These are phyloP conservation scores for Subacronicta megacephala DNA, from an alignment of 2,888 invertebrate genomes.

Conservation along the genomic window DNA sequence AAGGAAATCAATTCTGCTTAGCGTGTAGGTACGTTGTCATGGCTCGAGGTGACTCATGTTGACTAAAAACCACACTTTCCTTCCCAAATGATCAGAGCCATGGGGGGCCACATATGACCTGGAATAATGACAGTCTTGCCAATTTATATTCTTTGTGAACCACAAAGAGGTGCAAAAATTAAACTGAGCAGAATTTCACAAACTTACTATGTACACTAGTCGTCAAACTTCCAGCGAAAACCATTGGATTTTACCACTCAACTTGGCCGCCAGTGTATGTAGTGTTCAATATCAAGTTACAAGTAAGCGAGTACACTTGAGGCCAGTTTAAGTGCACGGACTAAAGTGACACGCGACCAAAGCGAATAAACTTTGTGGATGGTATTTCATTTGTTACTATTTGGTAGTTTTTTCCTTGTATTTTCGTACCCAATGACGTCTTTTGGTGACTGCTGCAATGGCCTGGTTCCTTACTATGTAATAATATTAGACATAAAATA, in stretches of 20 bases:
- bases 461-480: too few relatives aligned
- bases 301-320: constrained; percentile 57
- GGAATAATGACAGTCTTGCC: too few relatives aligned
- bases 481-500: too few relatives aligned
- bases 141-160: not conserved
- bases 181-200: constrained; percentile 9
- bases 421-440: not conserved
- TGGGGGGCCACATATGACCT: too few relatives aligned
- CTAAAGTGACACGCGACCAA: constrained; percentile 51
- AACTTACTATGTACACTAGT: constrained; percentile 13
- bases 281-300: constrained; percentile 56
- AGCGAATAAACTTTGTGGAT: constrained; percentile 46
- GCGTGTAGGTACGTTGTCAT: too few relatives aligned
- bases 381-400: constrained; percentile 44
- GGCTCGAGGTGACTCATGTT: too few relatives aligned
- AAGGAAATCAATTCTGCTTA: too few relatives aligned
- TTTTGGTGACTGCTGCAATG: too few relatives aligned
- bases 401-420: constrained; percentile 14
- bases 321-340: constrained; percentile 54
- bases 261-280: constrained; percentile 43
- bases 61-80: too few relatives aligned
- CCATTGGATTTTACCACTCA: constrained; percentile 47
- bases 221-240: constrained; percentile 20
- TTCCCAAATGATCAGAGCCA: too few relatives aligned
- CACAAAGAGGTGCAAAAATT: constrained; percentile 8